Conservation (phyloP, 2,888 invertebrate species). For the Drosophila subsilvestris region DNA sequence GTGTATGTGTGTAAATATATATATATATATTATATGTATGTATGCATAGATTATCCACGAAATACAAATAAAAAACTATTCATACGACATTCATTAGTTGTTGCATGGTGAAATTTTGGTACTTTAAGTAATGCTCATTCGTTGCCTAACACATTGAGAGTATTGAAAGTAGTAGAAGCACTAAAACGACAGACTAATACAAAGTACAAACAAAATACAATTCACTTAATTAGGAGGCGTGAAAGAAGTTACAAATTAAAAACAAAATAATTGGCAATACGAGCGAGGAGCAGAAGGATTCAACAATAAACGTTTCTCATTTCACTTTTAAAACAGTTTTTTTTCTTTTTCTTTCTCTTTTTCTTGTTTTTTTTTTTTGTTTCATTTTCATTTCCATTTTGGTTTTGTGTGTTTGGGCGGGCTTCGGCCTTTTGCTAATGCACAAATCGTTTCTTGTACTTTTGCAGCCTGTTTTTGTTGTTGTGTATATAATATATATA, state of each 20-base stretch:
- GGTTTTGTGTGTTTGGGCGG: conserved; percentile 72
- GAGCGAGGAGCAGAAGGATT: conserved; percentile 77
- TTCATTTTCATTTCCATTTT: conserved; percentile 25
- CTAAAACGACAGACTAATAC: conserved; percentile 52
- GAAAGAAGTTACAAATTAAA: conserved; percentile 42
- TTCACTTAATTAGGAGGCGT: conserved; percentile 36
- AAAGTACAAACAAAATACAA: conserved; percentile 36
- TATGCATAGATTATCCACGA: conserved; percentile 10
- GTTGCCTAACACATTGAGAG: conserved; percentile 64
- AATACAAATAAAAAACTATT: conserved; percentile 46
- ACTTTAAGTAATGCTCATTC: conserved; percentile 68
- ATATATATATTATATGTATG: conserved; percentile 12
- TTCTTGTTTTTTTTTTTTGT: conserved; percentile 36
- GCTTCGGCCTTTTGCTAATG: conserved; percentile 69
- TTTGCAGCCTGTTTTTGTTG: conserved; percentile 57
- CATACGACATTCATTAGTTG: conserved; percentile 34
- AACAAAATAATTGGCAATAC: conserved; percentile 80
- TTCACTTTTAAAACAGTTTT: conserved; percentile 46
- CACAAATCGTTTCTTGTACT: conserved; percentile 75
- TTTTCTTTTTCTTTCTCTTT: conserved; percentile 34
- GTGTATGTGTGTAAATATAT: conserved; percentile 18
- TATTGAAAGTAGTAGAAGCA: conserved; percentile 58
- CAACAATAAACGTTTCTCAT: conserved; percentile 55
- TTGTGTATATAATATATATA: conserved; percentile 32
- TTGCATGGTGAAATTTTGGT: conserved; percentile 45